These are phyloP conservation scores for Corynorhinus townsendii DNA, from an alignment of 2,113 vertebrate species.

Conservation along the genomic window DNA sequence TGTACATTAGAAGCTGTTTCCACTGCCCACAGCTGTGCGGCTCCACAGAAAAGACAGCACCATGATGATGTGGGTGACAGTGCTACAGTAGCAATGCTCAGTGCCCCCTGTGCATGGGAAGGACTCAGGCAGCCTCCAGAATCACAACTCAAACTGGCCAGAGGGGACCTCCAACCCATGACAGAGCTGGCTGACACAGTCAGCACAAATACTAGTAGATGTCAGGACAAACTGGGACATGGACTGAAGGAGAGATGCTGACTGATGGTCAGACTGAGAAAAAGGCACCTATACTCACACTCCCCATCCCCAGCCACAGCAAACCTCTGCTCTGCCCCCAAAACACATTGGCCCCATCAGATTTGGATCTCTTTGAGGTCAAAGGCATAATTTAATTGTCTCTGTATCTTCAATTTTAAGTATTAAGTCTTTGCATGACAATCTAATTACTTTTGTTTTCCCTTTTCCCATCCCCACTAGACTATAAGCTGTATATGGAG, in stretches of 20 bases:
- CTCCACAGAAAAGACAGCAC: not conserved
- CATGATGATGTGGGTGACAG: not conserved
- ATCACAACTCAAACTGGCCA: not conserved
- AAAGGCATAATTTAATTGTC: not conserved
- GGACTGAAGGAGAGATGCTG: not conserved
- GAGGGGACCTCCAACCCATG: not conserved
- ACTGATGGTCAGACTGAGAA: not conserved
- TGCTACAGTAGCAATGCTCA: rapidly evolving
- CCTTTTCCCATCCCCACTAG: not conserved
- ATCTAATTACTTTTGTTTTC: not conserved
- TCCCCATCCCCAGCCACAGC: not conserved
- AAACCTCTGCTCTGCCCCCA: not conserved
- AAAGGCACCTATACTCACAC: not conserved
- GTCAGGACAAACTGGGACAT: not conserved
- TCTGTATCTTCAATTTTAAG: not conserved
- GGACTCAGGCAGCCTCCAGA: not conserved
- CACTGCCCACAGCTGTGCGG: not conserved
- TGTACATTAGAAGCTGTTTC: not conserved
- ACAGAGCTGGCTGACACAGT: not conserved
- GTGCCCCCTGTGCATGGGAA: not conserved
- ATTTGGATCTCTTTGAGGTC: not conserved
- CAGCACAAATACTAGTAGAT: not conserved
- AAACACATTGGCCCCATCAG: too few species aligned
- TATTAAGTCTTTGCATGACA: not conserved
- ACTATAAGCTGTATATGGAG: not conserved